These are phyloP conservation scores for Thaumatotibia leucotreta DNA, from an alignment of 1,140 invertebrate species.

Conservation along the genomic window DNA sequence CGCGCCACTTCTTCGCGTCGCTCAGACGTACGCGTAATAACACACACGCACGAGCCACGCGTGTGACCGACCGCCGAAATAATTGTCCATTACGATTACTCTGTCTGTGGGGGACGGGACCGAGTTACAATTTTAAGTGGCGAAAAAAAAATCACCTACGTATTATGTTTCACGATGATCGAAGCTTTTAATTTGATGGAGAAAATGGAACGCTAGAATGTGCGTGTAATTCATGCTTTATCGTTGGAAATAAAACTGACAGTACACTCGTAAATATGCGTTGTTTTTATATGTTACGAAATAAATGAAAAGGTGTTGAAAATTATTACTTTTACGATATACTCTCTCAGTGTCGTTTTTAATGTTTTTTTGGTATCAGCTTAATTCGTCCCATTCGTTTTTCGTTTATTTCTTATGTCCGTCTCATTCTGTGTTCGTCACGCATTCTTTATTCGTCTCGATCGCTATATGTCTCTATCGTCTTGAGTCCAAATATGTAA, in stretches of 20 bases:
- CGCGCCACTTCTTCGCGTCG: slow-evolving; percentile 29
- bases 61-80: slow-evolving; percentile 70
- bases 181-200: not conserved
- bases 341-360: no score
- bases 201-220: not conserved
- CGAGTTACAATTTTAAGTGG: slow-evolving; percentile 8
- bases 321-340: no score
- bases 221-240: not conserved
- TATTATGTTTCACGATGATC: not conserved
- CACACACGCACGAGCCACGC: slow-evolving; percentile 64
- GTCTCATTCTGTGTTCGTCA: no score
- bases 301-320: not conserved
- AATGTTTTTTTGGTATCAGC: no score
- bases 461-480: no score
- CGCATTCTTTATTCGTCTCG: no score
- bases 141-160: not conserved
- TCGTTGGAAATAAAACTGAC: not conserved
- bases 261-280: not conserved
- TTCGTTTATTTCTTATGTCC: no score
- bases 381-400: no score
- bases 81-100: slow-evolving; percentile 65
- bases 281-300: not conserved
- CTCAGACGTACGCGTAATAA: slow-evolving; percentile 54
- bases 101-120: slow-evolving; percentile 23
- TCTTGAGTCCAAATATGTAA: no score